phyloP scores from a whole-genome alignment of 2,888 invertebrate genomes.

The Aphelenchoides bicaudatus region DNA sequence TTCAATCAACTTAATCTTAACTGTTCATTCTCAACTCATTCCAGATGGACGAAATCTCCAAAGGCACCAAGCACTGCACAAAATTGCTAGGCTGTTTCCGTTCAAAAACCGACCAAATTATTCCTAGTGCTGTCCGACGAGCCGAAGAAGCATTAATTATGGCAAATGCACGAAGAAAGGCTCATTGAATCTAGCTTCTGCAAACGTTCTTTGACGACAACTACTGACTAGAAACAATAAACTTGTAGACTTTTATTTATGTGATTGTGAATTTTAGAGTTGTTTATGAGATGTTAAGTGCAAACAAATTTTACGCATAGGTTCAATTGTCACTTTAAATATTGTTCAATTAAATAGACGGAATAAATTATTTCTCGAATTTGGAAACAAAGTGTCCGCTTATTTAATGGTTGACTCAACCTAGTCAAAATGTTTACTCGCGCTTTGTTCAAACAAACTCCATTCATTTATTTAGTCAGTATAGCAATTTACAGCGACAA shows the following conservation, averaged over 20 bases:
- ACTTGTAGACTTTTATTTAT: slow-evolving; percentile 9
- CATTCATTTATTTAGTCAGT: no score
- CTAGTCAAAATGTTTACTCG: no score
- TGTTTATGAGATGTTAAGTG: neutral
- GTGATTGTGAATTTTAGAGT: neutral
- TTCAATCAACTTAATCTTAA: no score
- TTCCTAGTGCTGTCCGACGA: slow-evolving; percentile 53
- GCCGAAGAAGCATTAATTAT: slow-evolving; percentile 55
- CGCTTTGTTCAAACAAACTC: no score
- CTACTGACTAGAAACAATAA: neutral
- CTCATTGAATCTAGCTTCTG: slow-evolving; percentile 22
- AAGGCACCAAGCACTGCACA: slow-evolving; percentile 52
- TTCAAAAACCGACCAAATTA: slow-evolving; percentile 55
- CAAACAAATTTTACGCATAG: slow-evolving; percentile 1
- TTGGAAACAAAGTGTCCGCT: no score
- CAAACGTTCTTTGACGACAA: no score
- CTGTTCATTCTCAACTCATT: neutral
- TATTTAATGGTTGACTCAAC: no score
- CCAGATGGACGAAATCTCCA: slow-evolving; percentile 58
- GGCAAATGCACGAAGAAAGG: slow-evolving; percentile 29
- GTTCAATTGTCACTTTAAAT: neutral
- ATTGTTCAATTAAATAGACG: no score
- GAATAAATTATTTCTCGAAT: no score
- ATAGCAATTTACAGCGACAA: no score
- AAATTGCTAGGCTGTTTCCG: slow-evolving; percentile 57